phyloP scores from a whole-genome alignment of 2,888 invertebrate genomes.

The Digitonthophagus gazella region DNA sequence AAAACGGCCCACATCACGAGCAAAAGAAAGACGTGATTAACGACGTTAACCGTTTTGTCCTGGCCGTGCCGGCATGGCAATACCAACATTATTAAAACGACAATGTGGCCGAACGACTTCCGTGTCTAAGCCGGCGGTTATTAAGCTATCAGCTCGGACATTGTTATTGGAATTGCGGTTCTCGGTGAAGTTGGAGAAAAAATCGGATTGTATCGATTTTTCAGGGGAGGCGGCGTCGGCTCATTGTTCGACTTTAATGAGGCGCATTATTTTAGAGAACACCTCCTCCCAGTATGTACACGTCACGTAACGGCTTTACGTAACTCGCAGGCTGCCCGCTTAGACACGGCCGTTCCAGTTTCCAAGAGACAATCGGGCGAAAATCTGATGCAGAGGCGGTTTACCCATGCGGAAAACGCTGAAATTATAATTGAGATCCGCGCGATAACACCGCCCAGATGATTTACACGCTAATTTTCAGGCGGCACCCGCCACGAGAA shows the following conservation, averaged over 20 bases:
- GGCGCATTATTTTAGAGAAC: conserved; percentile 4
- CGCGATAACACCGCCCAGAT: background rate
- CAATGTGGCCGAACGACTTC: background rate
- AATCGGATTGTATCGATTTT: background rate
- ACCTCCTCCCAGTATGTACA: background rate
- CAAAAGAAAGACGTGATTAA: background rate
- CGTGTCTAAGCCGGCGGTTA: background rate
- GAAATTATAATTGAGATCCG: background rate
- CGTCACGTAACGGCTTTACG: background rate
- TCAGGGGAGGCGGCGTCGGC: background rate
- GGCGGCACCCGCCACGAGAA: too few species aligned
- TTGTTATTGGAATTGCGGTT: background rate
- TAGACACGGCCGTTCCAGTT: background rate
- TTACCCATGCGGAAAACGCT: background rate
- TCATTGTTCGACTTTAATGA: conserved; percentile 11
- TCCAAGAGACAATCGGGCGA: background rate
- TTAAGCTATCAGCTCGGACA: background rate
- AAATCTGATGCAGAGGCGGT: background rate
- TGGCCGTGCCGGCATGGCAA: background rate
- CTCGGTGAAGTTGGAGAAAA: background rate
- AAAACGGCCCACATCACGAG: background rate
- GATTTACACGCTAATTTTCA: background rate
- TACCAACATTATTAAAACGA: background rate
- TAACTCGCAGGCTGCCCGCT: background rate
- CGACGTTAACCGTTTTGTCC: background rate